Conservation (phyloP, 2,797 vertebrate genomes). For the Darevskia nairensis region DNA sequence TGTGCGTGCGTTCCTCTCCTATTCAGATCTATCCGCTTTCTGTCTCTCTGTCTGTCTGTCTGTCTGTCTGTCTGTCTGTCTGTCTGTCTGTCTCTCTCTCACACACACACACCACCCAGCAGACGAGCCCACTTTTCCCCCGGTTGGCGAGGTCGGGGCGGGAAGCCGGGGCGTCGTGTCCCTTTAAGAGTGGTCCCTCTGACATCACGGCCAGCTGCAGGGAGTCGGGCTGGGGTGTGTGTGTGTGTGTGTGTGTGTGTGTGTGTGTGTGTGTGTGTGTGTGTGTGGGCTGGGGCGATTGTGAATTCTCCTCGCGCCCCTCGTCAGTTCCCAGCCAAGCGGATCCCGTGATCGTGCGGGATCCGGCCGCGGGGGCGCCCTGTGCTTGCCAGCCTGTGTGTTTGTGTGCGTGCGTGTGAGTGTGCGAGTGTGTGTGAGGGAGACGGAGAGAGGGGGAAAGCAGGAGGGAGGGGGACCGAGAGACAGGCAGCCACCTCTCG, state of each 20-base stretch:
- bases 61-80: no score
- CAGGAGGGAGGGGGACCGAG: no score
- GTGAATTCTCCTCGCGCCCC: conserved; percentile 18
- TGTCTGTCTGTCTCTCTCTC: no score
- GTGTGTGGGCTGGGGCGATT: not conserved
- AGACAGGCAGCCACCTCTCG: not conserved
- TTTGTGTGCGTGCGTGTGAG: not conserved
- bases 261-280: not conserved
- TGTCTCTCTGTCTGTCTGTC: no score
- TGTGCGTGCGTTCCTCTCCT: not conserved
- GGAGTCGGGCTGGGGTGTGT: not conserved
- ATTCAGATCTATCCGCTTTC: not conserved
- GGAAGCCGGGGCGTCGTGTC: not conserved
- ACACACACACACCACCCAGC: not conserved
- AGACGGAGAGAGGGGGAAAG: no score
- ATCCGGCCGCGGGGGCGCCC: conserved; percentile 29
- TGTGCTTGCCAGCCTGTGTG: not conserved
- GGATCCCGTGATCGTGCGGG: conserved; percentile 36
- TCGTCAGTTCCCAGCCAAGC: conserved; percentile 9
- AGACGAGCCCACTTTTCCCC: not conserved
- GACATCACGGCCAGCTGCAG: conserved; percentile 46
- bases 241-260: no score
- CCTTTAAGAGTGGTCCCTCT: conserved; percentile 42
- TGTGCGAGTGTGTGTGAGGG: not conserved
- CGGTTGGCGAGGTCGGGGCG: not conserved